Evolutionary conservation across 2,888 invertebrate genomes (phyloP), one percentile per base, ranked within the genome.

Genomic region (Brassicogethes aeneus): DNA sequence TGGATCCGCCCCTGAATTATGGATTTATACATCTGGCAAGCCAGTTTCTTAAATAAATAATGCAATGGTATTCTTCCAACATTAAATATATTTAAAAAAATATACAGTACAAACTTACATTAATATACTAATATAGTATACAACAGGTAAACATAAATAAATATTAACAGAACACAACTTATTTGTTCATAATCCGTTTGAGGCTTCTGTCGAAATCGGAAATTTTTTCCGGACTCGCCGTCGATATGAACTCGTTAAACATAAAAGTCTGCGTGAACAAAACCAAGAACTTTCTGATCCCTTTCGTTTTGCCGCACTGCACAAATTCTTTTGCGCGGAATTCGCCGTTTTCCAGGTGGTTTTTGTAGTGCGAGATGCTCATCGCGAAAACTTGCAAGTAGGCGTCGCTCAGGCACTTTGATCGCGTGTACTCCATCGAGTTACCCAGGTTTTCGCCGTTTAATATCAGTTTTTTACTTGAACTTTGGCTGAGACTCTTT

Each of bases 201-300:
- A 23, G 5, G 5, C 5, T 23, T 23, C 10, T 23, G 10, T 23
- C 23, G 10, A 23, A 23, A 10, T 23, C 23, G 5, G 23, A 23
- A 23, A 23, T 10, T 23, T 10, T 10, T 23, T 23, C 23, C n/a
- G n/a, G n/a, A 23, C 5, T 7, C 10, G 62, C 61, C n/a, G 59
- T 72, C 50, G 80, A 76, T 39, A 82, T 72, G 64, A 85, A 89
- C 37, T 81, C 76, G 46, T 80, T 77, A 64, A 90, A 90, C 85
- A 90, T 87, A 1, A 87, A 83, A 0, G 89, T 89, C 61, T 90
- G 87, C 0, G 83, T 79, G 66, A 91, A 90, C 89, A 89, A 90
- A 51, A 87, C 85, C 1, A 90, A 70, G 64, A 90, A 88, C 53
- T 80, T 77, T 48, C 80, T 78, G 29, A 80, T 74, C 36, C 79